A percentile compares a stretch with the other conserved stretches of the same genome.
These are phyloP conservation scores for Cervus canadensis DNA, from an alignment of 2,113 vertebrate genomes.

Conservation along the genomic window DNA sequence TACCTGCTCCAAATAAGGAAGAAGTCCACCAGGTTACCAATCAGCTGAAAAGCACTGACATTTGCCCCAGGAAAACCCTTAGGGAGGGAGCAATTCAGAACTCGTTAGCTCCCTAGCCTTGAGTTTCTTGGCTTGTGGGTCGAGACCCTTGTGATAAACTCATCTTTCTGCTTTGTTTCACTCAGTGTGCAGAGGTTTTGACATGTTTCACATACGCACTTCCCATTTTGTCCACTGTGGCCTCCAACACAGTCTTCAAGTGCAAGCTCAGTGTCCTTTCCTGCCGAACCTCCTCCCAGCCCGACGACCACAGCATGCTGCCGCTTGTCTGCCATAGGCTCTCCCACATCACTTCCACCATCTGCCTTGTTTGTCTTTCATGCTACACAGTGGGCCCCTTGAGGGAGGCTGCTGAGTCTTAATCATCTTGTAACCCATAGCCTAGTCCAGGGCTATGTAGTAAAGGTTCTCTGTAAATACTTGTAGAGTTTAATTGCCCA, in stretches of 20 bases:
- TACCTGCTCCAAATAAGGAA: neutral
- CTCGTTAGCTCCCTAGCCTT: neutral
- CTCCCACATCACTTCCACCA: rapidly evolving
- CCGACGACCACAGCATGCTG: rapidly evolving
- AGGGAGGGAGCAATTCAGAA: neutral
- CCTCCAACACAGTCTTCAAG: neutral
- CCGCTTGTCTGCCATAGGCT: rapidly evolving
- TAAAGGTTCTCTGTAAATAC: neutral
- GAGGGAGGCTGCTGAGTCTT: neutral
- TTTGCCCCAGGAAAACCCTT: neutral
- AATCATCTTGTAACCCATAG: neutral
- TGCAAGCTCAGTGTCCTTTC: neutral
- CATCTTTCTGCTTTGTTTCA: neutral
- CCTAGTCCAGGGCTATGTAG: neutral
- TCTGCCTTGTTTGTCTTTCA: neutral
- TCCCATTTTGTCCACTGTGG: neutral
- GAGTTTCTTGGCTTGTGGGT: neutral
- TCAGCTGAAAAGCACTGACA: neutral
- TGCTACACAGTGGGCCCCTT: neutral
- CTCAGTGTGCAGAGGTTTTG: neutral
- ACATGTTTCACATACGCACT: neutral
- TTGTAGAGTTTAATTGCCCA: neutral
- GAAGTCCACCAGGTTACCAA: neutral
- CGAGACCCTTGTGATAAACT: neutral
- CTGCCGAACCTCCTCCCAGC: neutral